Evolutionary conservation across 2,113 vertebrate species (phyloP).

Genomic region (Spheniscus mendiculus): DNA sequence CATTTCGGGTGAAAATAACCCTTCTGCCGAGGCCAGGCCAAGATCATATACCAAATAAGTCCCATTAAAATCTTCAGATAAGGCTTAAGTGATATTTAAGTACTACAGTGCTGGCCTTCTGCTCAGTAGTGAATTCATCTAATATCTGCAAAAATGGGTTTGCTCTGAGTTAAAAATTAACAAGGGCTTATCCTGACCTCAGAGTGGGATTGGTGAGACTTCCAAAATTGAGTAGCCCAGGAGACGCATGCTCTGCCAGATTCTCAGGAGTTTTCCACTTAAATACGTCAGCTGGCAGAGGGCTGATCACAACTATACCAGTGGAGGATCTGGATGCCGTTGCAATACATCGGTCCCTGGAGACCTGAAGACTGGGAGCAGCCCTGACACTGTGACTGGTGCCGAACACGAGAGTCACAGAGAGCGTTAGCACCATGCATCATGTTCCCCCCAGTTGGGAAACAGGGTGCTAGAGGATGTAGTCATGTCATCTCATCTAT

Average conservation of each 20-base stretch:
- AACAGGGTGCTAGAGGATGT: background rate
- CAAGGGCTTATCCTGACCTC: background rate
- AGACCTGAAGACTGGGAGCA: background rate
- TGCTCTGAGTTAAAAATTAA: background rate
- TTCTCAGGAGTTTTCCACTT: background rate
- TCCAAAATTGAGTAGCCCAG: background rate
- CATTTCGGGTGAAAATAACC: constrained; percentile 52
- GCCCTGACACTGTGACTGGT: background rate
- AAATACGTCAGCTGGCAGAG: background rate
- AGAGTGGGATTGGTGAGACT: background rate
- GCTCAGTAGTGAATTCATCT: background rate
- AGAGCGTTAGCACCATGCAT: background rate
- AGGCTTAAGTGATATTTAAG: constrained; percentile 17
- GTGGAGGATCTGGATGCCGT: background rate
- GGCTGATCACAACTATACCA: background rate
- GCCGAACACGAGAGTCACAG: background rate
- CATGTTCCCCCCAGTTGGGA: background rate
- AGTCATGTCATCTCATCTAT: background rate
- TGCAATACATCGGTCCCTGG: background rate
- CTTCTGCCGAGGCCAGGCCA: background rate
- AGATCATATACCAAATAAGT: constrained; percentile 49
- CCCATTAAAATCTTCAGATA: constrained; percentile 45
- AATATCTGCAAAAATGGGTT: background rate
- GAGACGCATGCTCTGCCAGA: background rate
- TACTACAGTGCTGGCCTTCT: background rate